phyloP scores from a whole-genome alignment of 2,797 vertebrate species.

The Nannoperca obscura region DNA sequence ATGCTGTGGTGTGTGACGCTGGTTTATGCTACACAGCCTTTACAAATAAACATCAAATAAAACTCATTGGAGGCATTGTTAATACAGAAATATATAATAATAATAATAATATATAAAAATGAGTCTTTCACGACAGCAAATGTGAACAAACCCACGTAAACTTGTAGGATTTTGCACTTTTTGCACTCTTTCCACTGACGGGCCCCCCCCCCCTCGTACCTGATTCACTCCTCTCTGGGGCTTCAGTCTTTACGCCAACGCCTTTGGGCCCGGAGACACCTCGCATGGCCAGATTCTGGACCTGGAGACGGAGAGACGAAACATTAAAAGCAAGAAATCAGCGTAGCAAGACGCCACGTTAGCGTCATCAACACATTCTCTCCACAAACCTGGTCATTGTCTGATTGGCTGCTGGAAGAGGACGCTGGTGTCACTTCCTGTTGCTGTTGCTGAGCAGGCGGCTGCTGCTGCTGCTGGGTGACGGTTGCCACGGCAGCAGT shows the following conservation, averaged over 20 bases:
- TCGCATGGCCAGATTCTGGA: constrained; percentile 94
- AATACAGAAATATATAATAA: neutral
- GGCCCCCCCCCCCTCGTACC: constrained; percentile 64
- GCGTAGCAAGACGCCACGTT: neutral
- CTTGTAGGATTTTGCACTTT: too few relatives aligned
- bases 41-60: too few relatives aligned
- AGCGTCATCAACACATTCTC: rapidly evolving
- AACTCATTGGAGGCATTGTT: neutral
- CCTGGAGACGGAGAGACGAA: constrained; percentile 71
- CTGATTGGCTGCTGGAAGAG: constrained; percentile 86
- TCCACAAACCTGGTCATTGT: constrained; percentile 91
- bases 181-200: too few relatives aligned
- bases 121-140: neutral
- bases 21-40: too few relatives aligned
- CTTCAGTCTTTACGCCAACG: constrained; percentile 81
- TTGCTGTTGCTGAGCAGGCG: constrained; percentile 81
- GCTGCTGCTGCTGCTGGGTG: constrained; percentile 82
- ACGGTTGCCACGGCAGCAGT: constrained; percentile 88
- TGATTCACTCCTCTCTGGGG: constrained; percentile 81
- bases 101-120: too few relatives aligned
- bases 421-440: constrained; percentile 86
- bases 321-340: neutral
- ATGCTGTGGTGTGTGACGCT: too few relatives aligned
- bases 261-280: constrained; percentile 85
- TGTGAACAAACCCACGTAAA: too few relatives aligned